Evolutionary conservation across 1,140 invertebrate species (phyloP).

Genomic region (Palaemon carinicauda): DNA sequence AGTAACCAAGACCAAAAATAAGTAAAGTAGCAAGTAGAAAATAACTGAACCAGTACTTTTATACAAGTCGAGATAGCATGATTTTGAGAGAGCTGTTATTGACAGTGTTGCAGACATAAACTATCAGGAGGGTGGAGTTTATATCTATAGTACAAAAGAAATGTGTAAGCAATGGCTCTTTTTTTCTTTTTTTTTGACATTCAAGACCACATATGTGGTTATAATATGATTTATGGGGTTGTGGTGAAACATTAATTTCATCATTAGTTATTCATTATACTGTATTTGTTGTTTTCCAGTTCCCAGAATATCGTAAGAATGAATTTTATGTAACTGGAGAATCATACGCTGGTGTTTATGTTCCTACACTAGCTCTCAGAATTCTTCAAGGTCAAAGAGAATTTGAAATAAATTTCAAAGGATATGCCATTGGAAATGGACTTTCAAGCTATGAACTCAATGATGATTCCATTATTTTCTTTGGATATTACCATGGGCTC

Average conservation of each 20-base stretch:
- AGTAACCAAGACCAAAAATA: no score
- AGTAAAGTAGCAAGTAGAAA: no score
- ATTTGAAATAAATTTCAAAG: slow-evolving; percentile 63
- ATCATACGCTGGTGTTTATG: slow-evolving; percentile 65
- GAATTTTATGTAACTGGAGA: slow-evolving; percentile 67
- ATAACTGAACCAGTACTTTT: no score
- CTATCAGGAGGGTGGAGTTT: no score
- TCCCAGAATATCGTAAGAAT: slow-evolving; percentile 66
- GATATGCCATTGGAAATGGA: slow-evolving; percentile 70
- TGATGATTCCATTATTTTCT: slow-evolving; percentile 68
- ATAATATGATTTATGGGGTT: no score
- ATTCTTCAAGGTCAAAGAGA: slow-evolving; percentile 64
- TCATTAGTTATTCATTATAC: not conserved
- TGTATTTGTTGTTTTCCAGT: slow-evolving; percentile 67
- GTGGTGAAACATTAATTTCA: not conserved
- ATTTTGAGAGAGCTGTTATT: no score
- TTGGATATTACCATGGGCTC: slow-evolving; percentile 68
- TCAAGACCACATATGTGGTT: not conserved
- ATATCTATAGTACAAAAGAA: no score
- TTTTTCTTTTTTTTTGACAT: not conserved
- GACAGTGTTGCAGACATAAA: no score
- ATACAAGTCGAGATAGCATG: no score
- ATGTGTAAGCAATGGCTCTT: not conserved
- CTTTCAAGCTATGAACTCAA: slow-evolving; percentile 65
- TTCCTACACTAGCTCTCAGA: slow-evolving; percentile 68